Evolutionary conservation across 2,113 vertebrate genomes (phyloP).

Genomic region (Pholis gunnellus): DNA sequence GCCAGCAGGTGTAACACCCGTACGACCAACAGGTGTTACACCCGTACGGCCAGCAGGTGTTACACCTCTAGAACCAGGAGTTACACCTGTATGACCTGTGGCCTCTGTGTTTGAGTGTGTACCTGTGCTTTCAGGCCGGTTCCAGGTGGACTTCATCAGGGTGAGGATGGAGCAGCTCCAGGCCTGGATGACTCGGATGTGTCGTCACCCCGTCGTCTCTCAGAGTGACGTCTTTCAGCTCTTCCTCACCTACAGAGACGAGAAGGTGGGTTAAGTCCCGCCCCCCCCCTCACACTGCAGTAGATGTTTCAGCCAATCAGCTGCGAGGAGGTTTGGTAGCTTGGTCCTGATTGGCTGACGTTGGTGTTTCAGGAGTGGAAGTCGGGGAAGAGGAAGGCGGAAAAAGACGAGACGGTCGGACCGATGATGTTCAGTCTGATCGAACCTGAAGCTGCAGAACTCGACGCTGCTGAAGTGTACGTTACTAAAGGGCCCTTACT

Average conservation of each 20-base stretch:
- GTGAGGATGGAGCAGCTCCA: slow-evolving; percentile 94
- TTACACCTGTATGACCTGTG: too few relatives aligned
- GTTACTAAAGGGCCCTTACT: background rate
- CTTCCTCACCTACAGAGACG: slow-evolving; percentile 92
- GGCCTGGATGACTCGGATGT: slow-evolving; percentile 93
- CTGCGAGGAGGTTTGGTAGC: background rate
- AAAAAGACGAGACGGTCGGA: slow-evolving; percentile 92
- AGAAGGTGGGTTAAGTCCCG: slow-evolving; percentile 59
- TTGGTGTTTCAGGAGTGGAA: slow-evolving; percentile 91
- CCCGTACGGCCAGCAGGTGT: background rate
- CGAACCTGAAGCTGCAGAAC: slow-evolving; percentile 90
- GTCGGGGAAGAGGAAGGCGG: slow-evolving; percentile 92
- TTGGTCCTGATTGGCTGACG: background rate
- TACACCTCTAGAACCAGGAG: background rate
- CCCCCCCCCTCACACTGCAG: background rate
- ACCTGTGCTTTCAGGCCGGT: slow-evolving; percentile 84
- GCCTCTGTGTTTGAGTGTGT: background rate
- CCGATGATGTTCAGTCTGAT: slow-evolving; percentile 92
- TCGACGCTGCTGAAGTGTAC: slow-evolving; percentile 89
- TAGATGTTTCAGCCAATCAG: background rate
- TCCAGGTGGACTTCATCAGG: slow-evolving; percentile 95
- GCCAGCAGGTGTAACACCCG: too few relatives aligned
- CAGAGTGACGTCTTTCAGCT: slow-evolving; percentile 95
- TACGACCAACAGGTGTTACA: too few relatives aligned
- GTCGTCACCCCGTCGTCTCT: slow-evolving; percentile 91